phyloP scores from a whole-genome alignment of 1,140 invertebrate genomes.

The Drepana arcuata region DNA sequence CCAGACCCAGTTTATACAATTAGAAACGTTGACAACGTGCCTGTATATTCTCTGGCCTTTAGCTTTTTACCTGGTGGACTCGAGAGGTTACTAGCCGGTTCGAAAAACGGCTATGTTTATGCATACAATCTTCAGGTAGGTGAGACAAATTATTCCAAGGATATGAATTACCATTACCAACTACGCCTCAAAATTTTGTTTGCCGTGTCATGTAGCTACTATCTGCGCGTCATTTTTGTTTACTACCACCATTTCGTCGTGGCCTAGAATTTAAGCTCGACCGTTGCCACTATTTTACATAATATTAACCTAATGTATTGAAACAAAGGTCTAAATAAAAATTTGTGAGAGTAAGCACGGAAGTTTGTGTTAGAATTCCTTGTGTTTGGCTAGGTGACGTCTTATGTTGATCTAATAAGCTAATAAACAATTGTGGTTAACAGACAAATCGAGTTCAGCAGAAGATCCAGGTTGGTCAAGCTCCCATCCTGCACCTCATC shows the following conservation, averaged over 20 bases:
- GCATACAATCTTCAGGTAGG: conserved; percentile 83
- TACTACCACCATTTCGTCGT: conserved; percentile 49
- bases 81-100: conserved; percentile 78
- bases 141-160: conserved; percentile 56
- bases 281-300: too few species aligned
- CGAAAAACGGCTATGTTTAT: conserved; percentile 78
- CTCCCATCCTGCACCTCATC: conserved; percentile 73
- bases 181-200: conserved; percentile 17
- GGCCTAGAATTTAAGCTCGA: conserved; percentile 37
- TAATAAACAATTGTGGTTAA: too few species aligned
- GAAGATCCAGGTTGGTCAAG: conserved; percentile 73
- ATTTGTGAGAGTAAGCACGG: too few species aligned
- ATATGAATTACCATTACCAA: conserved; percentile 23
- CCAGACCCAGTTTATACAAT: conserved; percentile 79
- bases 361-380: too few species aligned
- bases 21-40: conserved; percentile 77
- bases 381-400: too few species aligned
- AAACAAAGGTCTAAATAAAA: too few species aligned
- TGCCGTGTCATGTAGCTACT: conserved; percentile 21
- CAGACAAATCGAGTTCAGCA: conserved; percentile 76
- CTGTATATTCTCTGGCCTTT: conserved; percentile 78
- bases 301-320: too few species aligned
- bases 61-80: conserved; percentile 70
- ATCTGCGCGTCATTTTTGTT: conserved; percentile 41
- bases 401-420: too few species aligned